A percentile compares a stretch with the other conserved stretches of the same genome.
Evolutionary conservation across 2,888 invertebrate species (phyloP).

Genomic region (Folsomia manolachei): DNA sequence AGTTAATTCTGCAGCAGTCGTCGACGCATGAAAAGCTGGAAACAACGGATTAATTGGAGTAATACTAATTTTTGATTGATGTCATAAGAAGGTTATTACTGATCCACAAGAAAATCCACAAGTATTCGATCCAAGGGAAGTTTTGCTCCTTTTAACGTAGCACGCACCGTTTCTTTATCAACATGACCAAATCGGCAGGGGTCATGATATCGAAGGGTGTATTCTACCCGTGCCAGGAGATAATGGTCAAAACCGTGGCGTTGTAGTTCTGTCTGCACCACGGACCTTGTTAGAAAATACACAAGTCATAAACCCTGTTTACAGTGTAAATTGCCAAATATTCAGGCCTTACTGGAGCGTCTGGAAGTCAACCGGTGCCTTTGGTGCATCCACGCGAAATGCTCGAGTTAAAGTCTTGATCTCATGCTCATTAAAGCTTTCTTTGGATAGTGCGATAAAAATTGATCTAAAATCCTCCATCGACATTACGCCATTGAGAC

Average conservation of each 20-base stretch:
- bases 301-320: too few relatives aligned
- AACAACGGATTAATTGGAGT: background rate
- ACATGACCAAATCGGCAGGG: conserved; percentile 35
- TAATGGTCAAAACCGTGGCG: conserved; percentile 55
- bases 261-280: conserved; percentile 69
- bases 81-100: conserved; percentile 22
- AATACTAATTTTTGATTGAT: background rate
- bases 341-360: conserved; percentile 26
- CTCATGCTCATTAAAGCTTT: conserved; percentile 64
- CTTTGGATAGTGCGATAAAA: conserved; percentile 15
- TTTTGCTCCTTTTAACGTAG: conserved; percentile 25
- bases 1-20: conserved; percentile 31
- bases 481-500: conserved; percentile 29
- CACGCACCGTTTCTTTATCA: conserved; percentile 28
- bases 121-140: conserved; percentile 28
- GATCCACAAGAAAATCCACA: conserved; percentile 32
- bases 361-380: conserved; percentile 27
- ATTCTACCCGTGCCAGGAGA: conserved; percentile 31
- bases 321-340: background rate
- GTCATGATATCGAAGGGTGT: conserved; percentile 35
- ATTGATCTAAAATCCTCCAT: conserved; percentile 20
- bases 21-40: conserved; percentile 32
- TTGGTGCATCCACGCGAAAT: conserved; percentile 62
- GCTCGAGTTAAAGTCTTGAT: conserved; percentile 71
- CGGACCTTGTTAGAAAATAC: conserved; percentile 58